These are phyloP conservation scores for Morus bassanus DNA, from an alignment of 2,797 vertebrate genomes.

Conservation along the genomic window DNA sequence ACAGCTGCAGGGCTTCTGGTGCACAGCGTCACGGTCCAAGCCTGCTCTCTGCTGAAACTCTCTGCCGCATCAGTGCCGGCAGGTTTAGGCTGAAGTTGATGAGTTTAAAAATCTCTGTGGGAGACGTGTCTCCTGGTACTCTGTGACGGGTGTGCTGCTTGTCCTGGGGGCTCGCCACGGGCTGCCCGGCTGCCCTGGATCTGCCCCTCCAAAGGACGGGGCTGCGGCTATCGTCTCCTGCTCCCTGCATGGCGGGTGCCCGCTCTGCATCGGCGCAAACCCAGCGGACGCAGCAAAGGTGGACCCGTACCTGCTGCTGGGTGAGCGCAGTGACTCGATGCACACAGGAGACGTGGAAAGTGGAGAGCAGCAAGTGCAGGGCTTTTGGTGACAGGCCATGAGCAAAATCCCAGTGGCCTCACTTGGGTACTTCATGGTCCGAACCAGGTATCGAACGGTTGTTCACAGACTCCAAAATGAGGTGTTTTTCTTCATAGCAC, in stretches of 20 bases:
- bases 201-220: background rate
- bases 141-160: background rate
- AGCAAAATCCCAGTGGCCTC: background rate
- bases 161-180: background rate
- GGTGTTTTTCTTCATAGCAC: background rate
- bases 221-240: background rate
- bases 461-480: background rate
- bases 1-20: background rate
- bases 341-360: accelerated
- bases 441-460: accelerated
- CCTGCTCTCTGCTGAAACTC: background rate
- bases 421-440: background rate
- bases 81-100: background rate
- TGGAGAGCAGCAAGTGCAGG: background rate
- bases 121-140: accelerated
- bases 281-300: background rate
- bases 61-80: background rate
- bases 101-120: background rate
- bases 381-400: background rate
- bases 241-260: background rate
- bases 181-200: background rate
- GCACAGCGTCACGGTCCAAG: accelerated
- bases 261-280: background rate
- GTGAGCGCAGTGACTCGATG: accelerated
- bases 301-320: background rate